These are phyloP conservation scores for Ornithoptera alexandrae DNA, from an alignment of 2,888 invertebrate genomes.

Conservation along the genomic window DNA sequence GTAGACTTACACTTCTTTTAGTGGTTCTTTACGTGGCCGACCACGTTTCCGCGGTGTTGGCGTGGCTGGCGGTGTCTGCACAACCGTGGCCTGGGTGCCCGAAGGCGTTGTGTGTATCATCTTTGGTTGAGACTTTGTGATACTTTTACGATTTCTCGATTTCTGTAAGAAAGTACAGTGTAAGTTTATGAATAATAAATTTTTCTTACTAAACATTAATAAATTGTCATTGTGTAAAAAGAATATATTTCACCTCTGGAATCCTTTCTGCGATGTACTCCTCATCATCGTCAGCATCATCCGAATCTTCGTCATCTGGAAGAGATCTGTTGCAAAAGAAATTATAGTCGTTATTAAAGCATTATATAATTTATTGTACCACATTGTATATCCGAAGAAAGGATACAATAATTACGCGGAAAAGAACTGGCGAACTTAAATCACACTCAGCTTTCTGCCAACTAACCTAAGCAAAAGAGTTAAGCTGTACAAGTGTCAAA, in stretches of 20 bases:
- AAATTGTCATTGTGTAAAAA: not conserved
- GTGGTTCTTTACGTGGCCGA: constrained; percentile 58
- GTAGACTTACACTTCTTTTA: constrained; percentile 45
- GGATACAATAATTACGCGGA: no score
- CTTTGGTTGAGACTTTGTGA: constrained; percentile 14
- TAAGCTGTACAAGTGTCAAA: no score
- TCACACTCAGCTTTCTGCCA: no score
- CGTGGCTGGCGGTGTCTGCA: constrained; percentile 18
- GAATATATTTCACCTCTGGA: constrained; percentile 39
- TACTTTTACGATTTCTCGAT: constrained; percentile 9
- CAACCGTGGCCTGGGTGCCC: constrained; percentile 8
- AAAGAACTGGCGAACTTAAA: no score
- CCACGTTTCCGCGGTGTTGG: constrained; percentile 55
- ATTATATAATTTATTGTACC: no score
- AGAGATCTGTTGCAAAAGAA: constrained; percentile 9
- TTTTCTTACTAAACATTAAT: not conserved
- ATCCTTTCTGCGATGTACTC: constrained; percentile 46
- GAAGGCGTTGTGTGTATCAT: constrained; percentile 21
- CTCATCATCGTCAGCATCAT: constrained; percentile 52
- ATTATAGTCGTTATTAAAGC: not conserved
- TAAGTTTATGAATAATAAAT: not conserved
- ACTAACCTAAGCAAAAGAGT: no score
- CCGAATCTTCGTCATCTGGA: constrained; percentile 33
- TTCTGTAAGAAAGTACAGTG: constrained; percentile 6
- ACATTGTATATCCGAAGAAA: no score